Evolutionary conservation across 2,113 vertebrate genomes (phyloP), one percentile per base, ranked within the genome.

Genomic region (Sinocyclocheilus rhinocerous): DNA sequence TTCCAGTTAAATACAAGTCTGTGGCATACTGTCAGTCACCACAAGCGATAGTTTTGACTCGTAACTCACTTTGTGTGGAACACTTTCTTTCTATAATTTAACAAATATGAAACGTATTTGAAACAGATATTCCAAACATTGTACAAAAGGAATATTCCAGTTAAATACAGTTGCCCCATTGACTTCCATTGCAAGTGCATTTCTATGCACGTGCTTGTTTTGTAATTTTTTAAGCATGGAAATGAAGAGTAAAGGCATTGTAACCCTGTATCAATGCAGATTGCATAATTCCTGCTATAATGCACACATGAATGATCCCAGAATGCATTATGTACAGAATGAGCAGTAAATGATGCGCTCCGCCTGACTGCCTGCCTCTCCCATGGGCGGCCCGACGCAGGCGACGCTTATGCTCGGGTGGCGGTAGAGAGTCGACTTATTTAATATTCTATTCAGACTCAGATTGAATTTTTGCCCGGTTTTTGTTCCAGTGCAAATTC

Each of bases 401-500:
- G 20, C 65, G 57, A 85, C 84, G 81, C 85, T 87, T 86, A 76
- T 24, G 75, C 12, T 87, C 84, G 70, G 91, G 90, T 92, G 92
- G 92, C 89, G 89, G 90, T 90, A 92, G 85, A 57, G 18, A 92
- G 91, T 91, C 89, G 87, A 84, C 86, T 92, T 88, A 93, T 93
- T 92, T 92, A 83, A 87, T 89, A 90, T 90, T 93, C 91, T 89
- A 85, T 85, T 92, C 88, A 92, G 87, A 80, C 83, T 90, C 76
- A 91, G 91, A 92, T 89, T 92, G 85, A 92, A 93, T 91, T 91
- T 33, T 89, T 87, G n/a, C 20, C 29, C 55, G 24, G 22, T 55
- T 76, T 93, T 94, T 94, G 93, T 95, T 94, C 89, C 89, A 88
- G 92, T 95, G 94, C 92, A 95, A 95, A 95, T 95, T 93, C 84